Evolutionary conservation across 2,888 invertebrate genomes (phyloP).

Genomic region (Tuberolachnus salignus): DNA sequence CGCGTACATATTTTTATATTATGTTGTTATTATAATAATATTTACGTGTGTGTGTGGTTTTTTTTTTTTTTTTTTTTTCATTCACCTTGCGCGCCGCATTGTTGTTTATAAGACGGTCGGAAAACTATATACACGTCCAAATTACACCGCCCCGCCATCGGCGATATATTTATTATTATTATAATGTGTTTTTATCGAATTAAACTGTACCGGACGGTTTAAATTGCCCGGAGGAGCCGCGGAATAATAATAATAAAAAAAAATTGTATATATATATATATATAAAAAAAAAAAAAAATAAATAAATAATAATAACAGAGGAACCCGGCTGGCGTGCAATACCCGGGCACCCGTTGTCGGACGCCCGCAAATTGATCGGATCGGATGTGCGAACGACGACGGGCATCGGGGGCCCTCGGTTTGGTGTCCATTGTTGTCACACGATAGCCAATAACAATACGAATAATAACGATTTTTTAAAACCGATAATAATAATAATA

Average conservation of each 20-base stretch:
- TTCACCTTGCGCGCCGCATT: neutral
- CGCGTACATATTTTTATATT: neutral
- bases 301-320: too few species aligned
- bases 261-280: neutral
- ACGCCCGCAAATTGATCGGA: constrained; percentile 19
- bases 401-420: neutral
- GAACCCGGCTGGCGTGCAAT: too few species aligned
- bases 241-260: constrained; percentile 22
- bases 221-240: neutral
- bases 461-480: too few species aligned
- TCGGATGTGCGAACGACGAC: constrained; percentile 25
- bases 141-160: neutral
- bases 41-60: neutral
- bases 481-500: too few species aligned
- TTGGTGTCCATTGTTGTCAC: neutral
- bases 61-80: constrained; percentile 16
- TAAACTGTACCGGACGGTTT: constrained; percentile 21
- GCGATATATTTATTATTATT: constrained; percentile 1
- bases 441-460: neutral
- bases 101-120: neutral
- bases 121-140: neutral
- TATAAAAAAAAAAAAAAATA: too few species aligned
- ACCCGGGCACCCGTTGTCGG: constrained; percentile 26
- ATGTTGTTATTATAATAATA: neutral
- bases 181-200: constrained; percentile 10